These are phyloP conservation scores for Ceratosolen fusciceps DNA, from an alignment of 1,140 invertebrate genomes.

Conservation along the genomic window DNA sequence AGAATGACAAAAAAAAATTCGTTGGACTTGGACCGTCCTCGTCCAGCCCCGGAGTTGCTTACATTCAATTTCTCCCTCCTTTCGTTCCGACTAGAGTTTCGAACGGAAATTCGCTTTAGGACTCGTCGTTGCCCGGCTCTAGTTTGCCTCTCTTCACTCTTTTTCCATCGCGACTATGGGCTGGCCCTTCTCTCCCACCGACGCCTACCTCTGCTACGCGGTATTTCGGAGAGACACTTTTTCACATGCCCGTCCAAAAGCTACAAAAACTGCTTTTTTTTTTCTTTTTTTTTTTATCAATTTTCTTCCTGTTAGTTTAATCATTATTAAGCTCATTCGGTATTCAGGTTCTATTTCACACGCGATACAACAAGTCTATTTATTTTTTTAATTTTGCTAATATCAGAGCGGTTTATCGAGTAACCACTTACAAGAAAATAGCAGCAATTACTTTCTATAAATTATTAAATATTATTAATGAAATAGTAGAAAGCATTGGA, in stretches of 20 bases:
- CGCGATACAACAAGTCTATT: no score
- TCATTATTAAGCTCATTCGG: no score
- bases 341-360: no score
- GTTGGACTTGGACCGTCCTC: slow-evolving; percentile 21
- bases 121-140: slow-evolving; percentile 32
- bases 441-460: no score
- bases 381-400: no score
- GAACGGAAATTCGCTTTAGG: slow-evolving; percentile 58
- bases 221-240: not conserved
- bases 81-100: slow-evolving; percentile 14
- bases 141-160: not conserved
- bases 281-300: not conserved
- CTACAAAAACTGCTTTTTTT: not conserved
- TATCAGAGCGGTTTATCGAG: no score
- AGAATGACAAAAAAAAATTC: slow-evolving; percentile 34
- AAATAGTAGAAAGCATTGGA: no score
- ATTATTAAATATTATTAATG: no score
- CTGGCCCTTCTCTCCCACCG: not conserved
- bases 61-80: slow-evolving; percentile 40
- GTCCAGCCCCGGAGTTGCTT: slow-evolving; percentile 39
- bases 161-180: no score
- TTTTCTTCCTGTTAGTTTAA: not conserved
- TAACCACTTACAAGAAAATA: no score
- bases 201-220: not conserved
- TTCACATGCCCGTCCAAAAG: not conserved